Base-by-base conservation (phyloP, 2,113 vertebrate genomes). In the Tachycineta bicolor region DNA sequence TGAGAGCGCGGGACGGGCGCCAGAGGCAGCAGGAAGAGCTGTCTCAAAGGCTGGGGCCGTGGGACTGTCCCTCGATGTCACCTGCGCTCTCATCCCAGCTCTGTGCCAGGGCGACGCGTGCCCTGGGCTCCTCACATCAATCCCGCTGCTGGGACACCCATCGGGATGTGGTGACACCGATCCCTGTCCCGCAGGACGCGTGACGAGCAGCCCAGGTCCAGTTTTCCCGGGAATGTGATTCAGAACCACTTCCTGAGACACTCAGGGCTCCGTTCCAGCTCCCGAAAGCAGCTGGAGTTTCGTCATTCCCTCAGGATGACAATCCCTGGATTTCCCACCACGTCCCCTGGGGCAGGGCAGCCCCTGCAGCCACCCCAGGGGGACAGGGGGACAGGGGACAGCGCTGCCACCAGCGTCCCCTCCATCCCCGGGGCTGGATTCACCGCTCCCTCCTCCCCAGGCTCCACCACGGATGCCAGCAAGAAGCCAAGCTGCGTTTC, bases 91-190 rank as follows among this genome's bases (percentile, higher is more conserved):
- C 64, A 39, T 1, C n/a, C 29, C 17, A 16, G 50, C 52, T 3
- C 4, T 49, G 93, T 90, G 59, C 83, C 83, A 88, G 89, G 29
- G 25, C 23, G 59, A 43, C n/a, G n/a, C n/a, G 46, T 1, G 8
- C 33, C 9, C 33, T 4, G 11, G 24, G 29, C 4, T 46, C 26
- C 15, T 10, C 11, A 3, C 21, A 19, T 3, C 17, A 7, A 29
- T 9, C 21, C 55, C 1, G 1, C 12, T 18, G 55, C n/a, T 2
- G 56, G 60, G 74, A 89, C 5, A 2, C 13, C 23, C 4, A 1
- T 0, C 0, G 4, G 41, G 39, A 13, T 25, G 34, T 1, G 0
- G 2, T 23, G 46, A 49, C 68, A 26, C 5, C 16, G 0, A 18
- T 25, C 37, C 28, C 53, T 2, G 33, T 18, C 63, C 52, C 16